Evolutionary conservation across 1,140 invertebrate species (phyloP), one percentile per base, ranked within the genome.

Genomic region (Scaptomyza montana): DNA sequence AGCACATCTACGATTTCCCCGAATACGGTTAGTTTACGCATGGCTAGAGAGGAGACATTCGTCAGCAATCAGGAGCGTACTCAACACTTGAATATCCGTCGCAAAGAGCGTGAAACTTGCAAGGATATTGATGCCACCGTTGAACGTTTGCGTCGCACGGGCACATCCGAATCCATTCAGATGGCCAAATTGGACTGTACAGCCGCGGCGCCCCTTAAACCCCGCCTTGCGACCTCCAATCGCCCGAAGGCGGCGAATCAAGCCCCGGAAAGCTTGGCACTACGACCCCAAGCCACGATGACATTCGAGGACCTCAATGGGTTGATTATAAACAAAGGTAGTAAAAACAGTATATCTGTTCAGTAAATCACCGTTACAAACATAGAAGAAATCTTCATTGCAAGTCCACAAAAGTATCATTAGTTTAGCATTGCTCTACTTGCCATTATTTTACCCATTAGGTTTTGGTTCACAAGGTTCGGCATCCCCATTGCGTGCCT

Each of bases 281-380:
- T 50, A 9, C 49, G 59, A 3, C 50, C 72, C 7, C 76, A 71
- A 45, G 67, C 64, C 1, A 53, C 68, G n/a, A 80, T 86, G 69
- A 82, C 53, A 6, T 86, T 86, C 28, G 82, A 86, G 6, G 71
- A 86, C 1, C 82, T 86, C 19, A 86, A 86, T 41, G 72, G 78
- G 21, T 60, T 86, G 33, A 73, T 86, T 57, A 78, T 76, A 46
- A 64, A 65, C 25, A 78, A 78, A 86, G 82, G 82, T 86, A 87
- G 21, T 43, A n/a, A 12, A 43, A n/a, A n/a, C 39, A 43, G 12
- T 43, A n/a, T n/a, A 5, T 12, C 12, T 2, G 12, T n/a, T 12
- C 12, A 43, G 39, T n/a, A n/a, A 43, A 12, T 3, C 39, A n/a
- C 1, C 12, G 12, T n/a, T n/a, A n/a, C 3, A 43, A 3, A 5